Percentiles rank a stretch among this genome's conserved stretches.
Evolutionary conservation across 2,113 vertebrate genomes (phyloP).

Genomic region (Campylorhamphus procurvoides): DNA sequence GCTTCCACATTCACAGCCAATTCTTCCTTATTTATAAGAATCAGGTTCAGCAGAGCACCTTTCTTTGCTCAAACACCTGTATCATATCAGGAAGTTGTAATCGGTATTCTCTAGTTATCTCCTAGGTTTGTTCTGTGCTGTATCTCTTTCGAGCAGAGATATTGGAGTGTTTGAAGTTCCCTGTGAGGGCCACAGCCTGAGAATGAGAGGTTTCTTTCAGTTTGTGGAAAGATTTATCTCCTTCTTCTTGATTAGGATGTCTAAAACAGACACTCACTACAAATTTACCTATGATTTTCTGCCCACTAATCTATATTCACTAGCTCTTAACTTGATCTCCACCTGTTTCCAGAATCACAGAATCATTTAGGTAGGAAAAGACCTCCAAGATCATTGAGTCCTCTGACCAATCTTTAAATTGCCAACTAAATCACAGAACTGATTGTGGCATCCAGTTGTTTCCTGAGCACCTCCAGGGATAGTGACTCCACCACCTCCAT

Average conservation of each 20-base stretch:
- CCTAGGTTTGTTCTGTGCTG: not conserved
- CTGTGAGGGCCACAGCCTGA: not conserved
- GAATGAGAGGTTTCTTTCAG: not conserved
- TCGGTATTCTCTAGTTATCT: not conserved
- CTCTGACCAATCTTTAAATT: not conserved
- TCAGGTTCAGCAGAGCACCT: not conserved
- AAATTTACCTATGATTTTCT: not conserved
- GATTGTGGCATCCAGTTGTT: not conserved
- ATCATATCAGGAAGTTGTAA: not conserved
- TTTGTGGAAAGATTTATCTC: not conserved
- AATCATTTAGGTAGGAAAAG: not conserved
- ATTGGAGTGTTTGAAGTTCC: not conserved
- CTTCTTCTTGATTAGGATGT: not conserved
- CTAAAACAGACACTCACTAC: not conserved
- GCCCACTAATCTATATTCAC: not conserved
- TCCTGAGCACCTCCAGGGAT: not conserved
- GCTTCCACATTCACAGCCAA: not conserved
- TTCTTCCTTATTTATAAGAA: not conserved
- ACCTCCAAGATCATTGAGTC: not conserved
- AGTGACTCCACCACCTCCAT: not conserved
- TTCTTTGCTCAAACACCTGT: not conserved
- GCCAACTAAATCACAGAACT: not conserved
- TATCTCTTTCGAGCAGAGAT: not conserved
- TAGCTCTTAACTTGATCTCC: not conserved
- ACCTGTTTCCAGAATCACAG: not conserved